A percentile compares a stretch with the other conserved stretches of the same genome.
phyloP scores from a whole-genome alignment of 1,140 invertebrate species.

The Drosophila obscura region DNA sequence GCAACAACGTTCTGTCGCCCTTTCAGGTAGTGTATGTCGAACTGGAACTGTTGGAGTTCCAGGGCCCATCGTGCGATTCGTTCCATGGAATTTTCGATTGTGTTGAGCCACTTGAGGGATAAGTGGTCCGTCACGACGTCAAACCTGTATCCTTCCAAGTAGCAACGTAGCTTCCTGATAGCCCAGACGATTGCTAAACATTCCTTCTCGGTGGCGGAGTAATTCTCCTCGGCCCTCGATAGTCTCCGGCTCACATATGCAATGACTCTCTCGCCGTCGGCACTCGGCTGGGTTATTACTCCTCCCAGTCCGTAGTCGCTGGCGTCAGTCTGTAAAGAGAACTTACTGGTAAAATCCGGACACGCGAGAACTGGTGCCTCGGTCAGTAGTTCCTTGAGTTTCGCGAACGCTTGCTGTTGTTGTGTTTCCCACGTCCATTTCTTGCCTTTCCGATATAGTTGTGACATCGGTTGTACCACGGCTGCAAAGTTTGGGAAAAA shows the following conservation, averaged over 20 bases:
- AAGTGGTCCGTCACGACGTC: neutral
- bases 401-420: neutral
- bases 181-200: too few relatives aligned
- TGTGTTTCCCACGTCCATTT: neutral
- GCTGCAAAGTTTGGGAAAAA: conserved; percentile 24
- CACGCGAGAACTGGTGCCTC: too few relatives aligned
- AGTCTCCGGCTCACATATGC: too few relatives aligned
- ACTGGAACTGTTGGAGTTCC: conserved; percentile 1
- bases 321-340: too few relatives aligned
- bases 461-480: conserved; percentile 7
- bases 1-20: neutral
- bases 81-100: neutral
- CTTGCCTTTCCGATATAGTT: neutral
- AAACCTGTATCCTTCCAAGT: neutral
- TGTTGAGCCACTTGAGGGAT: neutral
- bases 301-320: too few relatives aligned
- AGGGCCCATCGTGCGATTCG: neutral
- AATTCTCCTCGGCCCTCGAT: too few relatives aligned
- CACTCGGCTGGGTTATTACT: neutral
- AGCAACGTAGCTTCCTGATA: neutral
- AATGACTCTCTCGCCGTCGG: neutral
- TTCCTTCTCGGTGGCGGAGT: too few relatives aligned
- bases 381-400: neutral
- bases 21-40: neutral
- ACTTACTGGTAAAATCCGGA: too few relatives aligned